Conservation (phyloP, 2,113 vertebrate species). For the Pachycephala philippinensis region DNA sequence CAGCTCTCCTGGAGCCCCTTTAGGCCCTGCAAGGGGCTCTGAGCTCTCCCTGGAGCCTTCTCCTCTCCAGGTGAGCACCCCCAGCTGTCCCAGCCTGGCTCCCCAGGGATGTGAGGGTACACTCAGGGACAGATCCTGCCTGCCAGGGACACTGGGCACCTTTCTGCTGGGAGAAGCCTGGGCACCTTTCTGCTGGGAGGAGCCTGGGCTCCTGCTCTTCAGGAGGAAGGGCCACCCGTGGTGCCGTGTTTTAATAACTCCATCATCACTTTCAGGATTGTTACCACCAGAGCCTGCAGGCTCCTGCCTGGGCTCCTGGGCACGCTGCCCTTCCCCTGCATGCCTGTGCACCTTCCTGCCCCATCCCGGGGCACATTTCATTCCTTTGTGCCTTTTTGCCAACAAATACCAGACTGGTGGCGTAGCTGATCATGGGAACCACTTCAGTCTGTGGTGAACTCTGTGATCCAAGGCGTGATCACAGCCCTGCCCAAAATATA, state of each 20-base stretch:
- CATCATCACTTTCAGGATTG: slow-evolving; percentile 8
- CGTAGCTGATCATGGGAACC: background rate
- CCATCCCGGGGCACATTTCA: background rate
- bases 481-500: background rate
- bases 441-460: background rate
- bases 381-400: background rate
- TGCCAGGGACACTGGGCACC: background rate
- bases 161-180: background rate
- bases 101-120: background rate
- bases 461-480: background rate
- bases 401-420: slow-evolving; percentile 49
- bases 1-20: background rate
- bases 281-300: background rate
- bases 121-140: background rate
- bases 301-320: background rate
- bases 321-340: background rate
- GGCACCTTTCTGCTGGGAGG: too few species aligned
- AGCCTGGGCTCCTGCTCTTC: too few species aligned
- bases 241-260: background rate
- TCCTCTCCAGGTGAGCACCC: fast-evolving
- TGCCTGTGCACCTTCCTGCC: slow-evolving; percentile 36
- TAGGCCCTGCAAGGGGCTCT: background rate
- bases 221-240: too few species aligned
- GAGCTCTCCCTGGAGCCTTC: background rate
- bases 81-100: background rate